These are phyloP conservation scores for Grantiella picta DNA, from an alignment of 2,113 vertebrate genomes.

Conservation along the genomic window DNA sequence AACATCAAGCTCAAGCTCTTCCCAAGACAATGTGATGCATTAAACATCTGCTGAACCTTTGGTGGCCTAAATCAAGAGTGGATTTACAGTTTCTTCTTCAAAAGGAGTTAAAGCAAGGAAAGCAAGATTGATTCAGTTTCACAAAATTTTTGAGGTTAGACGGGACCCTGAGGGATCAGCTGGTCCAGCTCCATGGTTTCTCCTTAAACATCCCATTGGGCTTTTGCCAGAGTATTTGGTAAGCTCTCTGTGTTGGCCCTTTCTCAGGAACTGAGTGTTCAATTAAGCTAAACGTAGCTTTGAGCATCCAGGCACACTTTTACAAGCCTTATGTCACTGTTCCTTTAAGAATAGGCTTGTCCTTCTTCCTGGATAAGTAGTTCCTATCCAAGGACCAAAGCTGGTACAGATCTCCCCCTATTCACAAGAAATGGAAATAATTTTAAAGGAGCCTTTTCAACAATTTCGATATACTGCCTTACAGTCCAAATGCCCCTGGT, in stretches of 20 bases:
- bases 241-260: neutral
- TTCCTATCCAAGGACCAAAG: neutral
- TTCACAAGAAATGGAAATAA: neutral
- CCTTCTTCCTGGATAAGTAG: neutral
- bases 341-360: neutral
- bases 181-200: neutral
- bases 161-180: neutral
- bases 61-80: neutral
- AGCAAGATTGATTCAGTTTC: neutral
- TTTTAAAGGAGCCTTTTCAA: neutral
- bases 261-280: neutral
- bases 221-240: neutral
- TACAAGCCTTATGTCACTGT: neutral
- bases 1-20: neutral
- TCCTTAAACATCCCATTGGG: neutral
- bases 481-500: neutral
- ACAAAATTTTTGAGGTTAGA: neutral
- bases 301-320: neutral
- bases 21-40: neutral
- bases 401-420: neutral
- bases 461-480: neutral
- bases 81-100: neutral
- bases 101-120: neutral
- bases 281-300: neutral
- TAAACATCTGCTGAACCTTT: neutral